Evolutionary conservation across 53 echinoderm and acorn worm genomes (phyloP).

Genomic region (Stichopus horrens): DNA sequence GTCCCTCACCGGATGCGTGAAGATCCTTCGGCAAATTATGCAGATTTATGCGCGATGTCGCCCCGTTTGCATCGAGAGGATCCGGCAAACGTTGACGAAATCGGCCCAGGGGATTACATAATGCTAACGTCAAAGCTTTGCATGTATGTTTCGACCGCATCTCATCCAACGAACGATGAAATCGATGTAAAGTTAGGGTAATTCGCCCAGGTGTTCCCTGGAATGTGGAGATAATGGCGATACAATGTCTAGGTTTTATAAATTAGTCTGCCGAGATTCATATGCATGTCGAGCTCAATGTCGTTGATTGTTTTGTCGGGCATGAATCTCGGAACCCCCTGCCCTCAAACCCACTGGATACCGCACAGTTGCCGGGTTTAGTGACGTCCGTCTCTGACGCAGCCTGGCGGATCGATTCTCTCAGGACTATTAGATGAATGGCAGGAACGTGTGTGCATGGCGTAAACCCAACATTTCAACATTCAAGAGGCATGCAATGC

Average conservation of each 20-base stretch:
- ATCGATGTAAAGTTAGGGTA: background rate
- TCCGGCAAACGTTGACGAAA: no score
- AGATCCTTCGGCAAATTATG: no score
- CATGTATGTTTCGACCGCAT: no score
- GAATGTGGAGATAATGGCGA: background rate
- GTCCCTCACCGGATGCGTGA: no score
- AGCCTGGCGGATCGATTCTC: background rate
- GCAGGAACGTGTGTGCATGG: background rate
- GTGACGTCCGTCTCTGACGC: conserved; percentile 36
- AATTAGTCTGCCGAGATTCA: background rate
- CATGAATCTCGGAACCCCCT: conserved; percentile 9
- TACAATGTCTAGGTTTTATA: background rate
- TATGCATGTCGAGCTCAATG: background rate
- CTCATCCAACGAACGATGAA: background rate
- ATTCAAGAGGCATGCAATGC: background rate
- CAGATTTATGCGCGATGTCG: no score
- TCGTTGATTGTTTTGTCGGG: background rate
- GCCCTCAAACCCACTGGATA: conserved; percentile 5
- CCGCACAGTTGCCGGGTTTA: background rate
- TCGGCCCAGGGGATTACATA: no score
- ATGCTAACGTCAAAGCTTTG: no score
- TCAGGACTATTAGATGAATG: background rate
- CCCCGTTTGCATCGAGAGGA: no score
- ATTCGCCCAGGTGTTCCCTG: conserved; percentile 12
- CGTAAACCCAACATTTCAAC: background rate